Percentiles rank a stretch among this genome's conserved stretches.
Conservation (phyloP, 2,797 vertebrate genomes). For the Sebastiscus tertius region DNA sequence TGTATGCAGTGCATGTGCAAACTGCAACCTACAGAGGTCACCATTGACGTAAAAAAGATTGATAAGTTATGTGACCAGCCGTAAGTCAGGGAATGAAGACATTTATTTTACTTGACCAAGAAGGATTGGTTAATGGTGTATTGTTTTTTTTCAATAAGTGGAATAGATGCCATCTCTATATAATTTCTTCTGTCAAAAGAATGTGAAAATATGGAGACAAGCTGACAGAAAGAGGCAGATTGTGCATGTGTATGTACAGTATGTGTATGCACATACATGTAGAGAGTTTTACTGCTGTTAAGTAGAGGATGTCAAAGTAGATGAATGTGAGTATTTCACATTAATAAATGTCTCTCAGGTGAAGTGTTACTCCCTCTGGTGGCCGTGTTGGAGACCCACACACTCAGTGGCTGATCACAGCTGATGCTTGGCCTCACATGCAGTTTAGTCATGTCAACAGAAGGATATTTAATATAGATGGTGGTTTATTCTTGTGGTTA, state of each 20-base stretch:
- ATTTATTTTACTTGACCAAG: background rate
- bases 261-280: background rate
- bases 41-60: slow-evolving; percentile 13
- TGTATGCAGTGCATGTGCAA: slow-evolving; percentile 25
- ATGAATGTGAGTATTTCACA: slow-evolving; percentile 9
- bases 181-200: background rate
- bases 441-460: background rate
- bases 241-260: background rate
- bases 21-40: slow-evolving; percentile 49
- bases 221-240: background rate
- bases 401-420: background rate
- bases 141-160: background rate
- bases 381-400: slow-evolving; percentile 5
- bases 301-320: background rate
- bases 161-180: background rate
- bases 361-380: slow-evolving; percentile 54
- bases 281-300: background rate
- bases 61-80: background rate
- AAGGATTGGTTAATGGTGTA: background rate
- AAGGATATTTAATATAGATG: background rate
- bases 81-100: background rate
- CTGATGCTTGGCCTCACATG: background rate
- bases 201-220: background rate
- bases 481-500: background rate
- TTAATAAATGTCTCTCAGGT: background rate